Percentiles rank a stretch among this genome's conserved stretches.
These are phyloP conservation scores for Dipodomys merriami DNA, from an alignment of 2,113 vertebrate species.

Conservation along the genomic window DNA sequence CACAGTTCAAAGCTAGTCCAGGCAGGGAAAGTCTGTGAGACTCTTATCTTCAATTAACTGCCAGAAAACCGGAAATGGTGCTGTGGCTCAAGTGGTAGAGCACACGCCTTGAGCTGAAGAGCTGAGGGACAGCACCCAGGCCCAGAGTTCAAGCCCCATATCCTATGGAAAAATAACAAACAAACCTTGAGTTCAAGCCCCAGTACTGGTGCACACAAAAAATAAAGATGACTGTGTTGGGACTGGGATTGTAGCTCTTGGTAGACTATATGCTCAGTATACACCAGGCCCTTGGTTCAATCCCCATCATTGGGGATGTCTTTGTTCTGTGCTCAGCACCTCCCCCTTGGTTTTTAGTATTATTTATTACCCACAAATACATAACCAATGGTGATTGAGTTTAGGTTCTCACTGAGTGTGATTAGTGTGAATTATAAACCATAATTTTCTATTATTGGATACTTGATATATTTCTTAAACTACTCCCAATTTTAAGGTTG, in stretches of 20 bases:
- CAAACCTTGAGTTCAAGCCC: no score
- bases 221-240: neutral
- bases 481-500: neutral
- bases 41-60: no score
- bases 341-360: neutral
- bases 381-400: neutral
- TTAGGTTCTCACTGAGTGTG: neutral
- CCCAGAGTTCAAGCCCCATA: no score
- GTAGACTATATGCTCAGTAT: no score
- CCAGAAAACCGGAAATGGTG: no score
- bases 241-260: neutral
- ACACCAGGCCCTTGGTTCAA: neutral
- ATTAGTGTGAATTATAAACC: neutral
- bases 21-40: no score
- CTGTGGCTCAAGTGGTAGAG: no score
- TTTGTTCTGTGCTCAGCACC: neutral
- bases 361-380: constrained; percentile 28
- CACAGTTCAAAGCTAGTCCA: no score
- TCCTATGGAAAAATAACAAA: no score
- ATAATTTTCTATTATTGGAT: neutral
- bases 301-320: neutral
- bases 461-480: neutral
- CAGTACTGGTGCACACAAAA: no score
- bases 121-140: no score
- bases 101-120: no score